Conservation (phyloP, 2,113 vertebrate species). For the Mesocricetus auratus region DNA sequence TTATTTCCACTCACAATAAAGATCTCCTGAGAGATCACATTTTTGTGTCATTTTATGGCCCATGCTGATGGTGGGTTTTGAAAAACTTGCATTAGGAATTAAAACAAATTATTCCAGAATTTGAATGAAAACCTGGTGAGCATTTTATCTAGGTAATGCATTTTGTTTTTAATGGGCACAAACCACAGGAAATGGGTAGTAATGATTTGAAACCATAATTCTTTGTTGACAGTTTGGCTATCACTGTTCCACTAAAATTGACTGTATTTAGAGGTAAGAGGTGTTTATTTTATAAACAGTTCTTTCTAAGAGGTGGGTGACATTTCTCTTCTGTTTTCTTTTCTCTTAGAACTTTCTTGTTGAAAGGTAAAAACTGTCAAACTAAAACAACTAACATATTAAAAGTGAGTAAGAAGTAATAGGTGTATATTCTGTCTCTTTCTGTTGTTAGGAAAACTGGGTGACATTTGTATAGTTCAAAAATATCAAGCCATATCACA, state of each 20-base stretch:
- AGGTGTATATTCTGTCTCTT: neutral
- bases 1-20: neutral
- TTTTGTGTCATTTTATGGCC: neutral
- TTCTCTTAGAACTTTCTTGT: conserved; percentile 35
- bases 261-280: neutral
- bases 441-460: neutral
- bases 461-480: conserved; percentile 45
- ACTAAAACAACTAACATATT: neutral
- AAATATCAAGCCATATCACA: conserved; percentile 29
- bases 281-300: neutral
- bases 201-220: conserved; percentile 1
- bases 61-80: neutral
- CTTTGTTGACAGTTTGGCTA: conserved; percentile 37
- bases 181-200: neutral
- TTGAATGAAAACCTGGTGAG: conserved; percentile 13
- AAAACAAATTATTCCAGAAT: conserved; percentile 31
- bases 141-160: neutral
- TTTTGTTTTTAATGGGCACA: conserved; percentile 35
- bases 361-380: conserved; percentile 51
- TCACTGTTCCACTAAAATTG: conserved; percentile 25
- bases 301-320: conserved; percentile 13
- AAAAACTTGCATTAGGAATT: neutral
- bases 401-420: conserved; percentile 35
- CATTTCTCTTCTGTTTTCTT: conserved; percentile 20
- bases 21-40: neutral